A percentile compares a stretch with the other conserved stretches of the same genome.
Evolutionary conservation across 2,113 vertebrate species (phyloP).

Genomic region (Atractosteus spatula): DNA sequence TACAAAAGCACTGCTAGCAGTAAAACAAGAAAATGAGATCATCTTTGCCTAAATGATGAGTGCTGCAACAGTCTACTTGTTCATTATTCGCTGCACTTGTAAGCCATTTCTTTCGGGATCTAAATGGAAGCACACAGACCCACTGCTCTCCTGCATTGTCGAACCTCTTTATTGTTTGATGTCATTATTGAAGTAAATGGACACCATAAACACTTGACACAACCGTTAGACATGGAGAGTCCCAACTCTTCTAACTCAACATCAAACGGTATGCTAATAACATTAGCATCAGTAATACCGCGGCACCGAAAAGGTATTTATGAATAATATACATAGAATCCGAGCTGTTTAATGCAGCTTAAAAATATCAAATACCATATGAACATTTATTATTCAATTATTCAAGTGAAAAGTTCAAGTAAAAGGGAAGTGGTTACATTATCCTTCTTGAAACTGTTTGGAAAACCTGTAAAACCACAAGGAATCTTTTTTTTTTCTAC

Average conservation of each 20-base stretch:
- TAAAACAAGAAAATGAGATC: neutral
- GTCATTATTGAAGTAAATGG: conserved; percentile 66
- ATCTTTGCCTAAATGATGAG: conserved; percentile 28
- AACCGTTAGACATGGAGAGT: conserved; percentile 63
- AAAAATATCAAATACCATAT: neutral
- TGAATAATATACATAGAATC: conserved; percentile 3
- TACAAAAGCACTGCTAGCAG: conserved; percentile 4
- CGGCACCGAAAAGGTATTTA: conserved; percentile 13
- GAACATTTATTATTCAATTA: neutral
- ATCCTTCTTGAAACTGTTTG: neutral
- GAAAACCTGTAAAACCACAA: conserved; percentile 22
- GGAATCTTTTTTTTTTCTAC: neutral
- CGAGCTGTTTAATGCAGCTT: neutral
- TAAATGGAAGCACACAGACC: conserved; percentile 28
- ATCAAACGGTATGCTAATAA: conserved; percentile 73
- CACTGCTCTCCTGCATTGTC: conserved; percentile 31
- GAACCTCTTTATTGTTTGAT: conserved; percentile 61
- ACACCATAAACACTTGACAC: conserved; percentile 65
- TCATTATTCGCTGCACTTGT: conserved; percentile 29
- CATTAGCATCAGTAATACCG: conserved; percentile 49
- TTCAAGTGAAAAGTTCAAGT: conserved; percentile 1
- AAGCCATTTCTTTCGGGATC: conserved; percentile 29
- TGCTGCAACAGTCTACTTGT: conserved; percentile 12
- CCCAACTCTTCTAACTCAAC: conserved; percentile 68
- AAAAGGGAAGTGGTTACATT: conserved; percentile 5